Evolutionary conservation across 2,888 invertebrate genomes (phyloP), one percentile per base, ranked within the genome.

Genomic region (Lasioglossum lativentre): DNA sequence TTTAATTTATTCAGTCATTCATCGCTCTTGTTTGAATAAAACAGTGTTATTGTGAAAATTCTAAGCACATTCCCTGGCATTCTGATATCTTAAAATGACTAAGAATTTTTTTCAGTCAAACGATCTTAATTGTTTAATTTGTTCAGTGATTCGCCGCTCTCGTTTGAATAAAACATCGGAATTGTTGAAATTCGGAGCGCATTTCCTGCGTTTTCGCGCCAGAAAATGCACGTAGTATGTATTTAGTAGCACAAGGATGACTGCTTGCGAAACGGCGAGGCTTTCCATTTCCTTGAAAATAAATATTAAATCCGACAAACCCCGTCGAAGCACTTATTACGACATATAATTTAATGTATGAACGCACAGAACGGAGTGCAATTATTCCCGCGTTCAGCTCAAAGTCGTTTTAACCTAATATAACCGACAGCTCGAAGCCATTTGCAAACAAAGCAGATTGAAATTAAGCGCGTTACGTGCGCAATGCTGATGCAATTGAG

Each of bases 271-370:
- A 66, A 66, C 66, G 6, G 0, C 34, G 66, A n/a, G 52, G 34
- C 66, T 66, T 66, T 66, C 66, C 66, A 66, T 66, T 66, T 66
- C 66, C 66, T 66, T 66, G 66, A 10, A 66, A 66, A 66, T 66
- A 34, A 66, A 66, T 66, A 66, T 66, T 66, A 34, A 30, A 66
- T 66, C 34, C 34, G 5, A 30, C 34, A 66, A 66, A 34, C 10
- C 34, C 27, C 66, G 66, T 30, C 66, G 66, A 34, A 30, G 34
- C 30, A 34, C 30, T 63, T 27, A 16, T 63, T 63, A 63, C 63
- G 63, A 63, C 63, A 63, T 40, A 40, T 71, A 71, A 42, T 71
- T 72, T 72, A 72, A 72, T 34, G 72, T 72, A 27, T 42, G 27
- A 72, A 42, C 27, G 27, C 38, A 71, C 23, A 71, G 42, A 38